Evolutionary conservation across 2,113 vertebrate species (phyloP).

Genomic region (Dermatemys mawii): DNA sequence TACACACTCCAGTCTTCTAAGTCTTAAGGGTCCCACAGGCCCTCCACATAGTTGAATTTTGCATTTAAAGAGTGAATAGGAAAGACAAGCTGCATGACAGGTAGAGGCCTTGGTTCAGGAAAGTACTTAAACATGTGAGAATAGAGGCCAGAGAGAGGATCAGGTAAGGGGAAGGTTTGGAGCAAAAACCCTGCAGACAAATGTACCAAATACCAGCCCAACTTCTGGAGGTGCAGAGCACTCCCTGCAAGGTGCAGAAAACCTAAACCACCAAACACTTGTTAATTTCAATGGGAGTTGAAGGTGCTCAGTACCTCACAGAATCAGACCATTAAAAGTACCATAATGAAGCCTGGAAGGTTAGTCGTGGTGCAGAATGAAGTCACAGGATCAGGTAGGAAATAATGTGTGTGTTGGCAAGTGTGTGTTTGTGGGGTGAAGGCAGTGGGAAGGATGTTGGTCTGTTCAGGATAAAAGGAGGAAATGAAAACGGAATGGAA

Average conservation of each 20-base stretch:
- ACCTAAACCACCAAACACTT: neutral
- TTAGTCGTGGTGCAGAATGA: neutral
- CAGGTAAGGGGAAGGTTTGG: neutral
- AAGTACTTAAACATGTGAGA: neutral
- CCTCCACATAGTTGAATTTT: neutral
- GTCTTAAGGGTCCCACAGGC: neutral
- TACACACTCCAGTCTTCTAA: neutral
- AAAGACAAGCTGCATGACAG: neutral
- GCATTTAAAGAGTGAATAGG: neutral
- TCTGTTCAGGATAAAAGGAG: neutral
- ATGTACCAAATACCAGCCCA: neutral
- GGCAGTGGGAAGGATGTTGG: neutral
- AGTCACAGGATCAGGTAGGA: neutral
- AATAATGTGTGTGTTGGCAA: neutral
- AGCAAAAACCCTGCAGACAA: neutral
- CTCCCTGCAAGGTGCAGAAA: neutral
- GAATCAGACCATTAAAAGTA: neutral
- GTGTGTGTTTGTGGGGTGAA: accelerated
- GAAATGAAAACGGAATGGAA: slow-evolving; percentile 56
- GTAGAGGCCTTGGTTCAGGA: neutral
- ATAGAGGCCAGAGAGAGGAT: neutral
- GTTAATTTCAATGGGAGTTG: neutral
- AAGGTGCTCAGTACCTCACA: neutral
- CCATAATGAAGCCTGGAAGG: neutral
- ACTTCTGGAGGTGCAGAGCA: neutral